phyloP scores from a whole-genome alignment of 2,113 vertebrate species.

The Sigmodon hispidus region DNA sequence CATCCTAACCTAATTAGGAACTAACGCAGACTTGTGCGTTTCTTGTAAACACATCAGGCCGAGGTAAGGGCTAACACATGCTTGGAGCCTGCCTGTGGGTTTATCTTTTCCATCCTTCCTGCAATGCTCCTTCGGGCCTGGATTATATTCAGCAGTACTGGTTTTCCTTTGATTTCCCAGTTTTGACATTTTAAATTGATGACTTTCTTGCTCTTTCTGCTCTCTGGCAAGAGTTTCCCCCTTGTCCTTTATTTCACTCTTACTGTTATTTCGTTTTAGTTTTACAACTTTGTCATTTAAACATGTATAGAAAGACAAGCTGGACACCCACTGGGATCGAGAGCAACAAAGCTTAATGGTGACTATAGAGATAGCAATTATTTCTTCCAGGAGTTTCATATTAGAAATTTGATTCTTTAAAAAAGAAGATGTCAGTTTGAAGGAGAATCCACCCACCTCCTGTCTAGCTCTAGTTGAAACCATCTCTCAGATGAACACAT shows the following conservation, averaged over 20 bases:
- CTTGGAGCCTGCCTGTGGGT: constrained; percentile 60
- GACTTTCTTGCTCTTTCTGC: neutral
- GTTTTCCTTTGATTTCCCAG: constrained; percentile 57
- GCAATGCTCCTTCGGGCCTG: constrained; percentile 28
- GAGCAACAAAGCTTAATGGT: neutral
- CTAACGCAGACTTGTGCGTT: constrained; percentile 69
- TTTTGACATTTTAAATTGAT: constrained; percentile 64
- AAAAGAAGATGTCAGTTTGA: neutral
- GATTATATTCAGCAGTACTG: constrained; percentile 64
- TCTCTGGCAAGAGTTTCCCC: neutral
- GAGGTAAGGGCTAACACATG: constrained; percentile 42
- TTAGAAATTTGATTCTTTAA: constrained; percentile 6
- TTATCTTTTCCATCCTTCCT: constrained; percentile 69
- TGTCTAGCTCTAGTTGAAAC: neutral
- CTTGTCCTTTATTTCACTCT: neutral
- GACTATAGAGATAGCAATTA: neutral
- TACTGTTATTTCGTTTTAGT: neutral
- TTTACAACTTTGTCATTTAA: constrained; percentile 36
- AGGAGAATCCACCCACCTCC: neutral
- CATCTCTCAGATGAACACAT: neutral
- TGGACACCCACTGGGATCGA: neutral
- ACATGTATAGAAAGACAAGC: neutral
- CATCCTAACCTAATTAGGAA: constrained; percentile 73
- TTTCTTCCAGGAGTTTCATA: neutral
- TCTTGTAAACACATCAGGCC: constrained; percentile 71